Conservation (phyloP, 2,113 vertebrate species). For the Archocentrus centrarchus region DNA sequence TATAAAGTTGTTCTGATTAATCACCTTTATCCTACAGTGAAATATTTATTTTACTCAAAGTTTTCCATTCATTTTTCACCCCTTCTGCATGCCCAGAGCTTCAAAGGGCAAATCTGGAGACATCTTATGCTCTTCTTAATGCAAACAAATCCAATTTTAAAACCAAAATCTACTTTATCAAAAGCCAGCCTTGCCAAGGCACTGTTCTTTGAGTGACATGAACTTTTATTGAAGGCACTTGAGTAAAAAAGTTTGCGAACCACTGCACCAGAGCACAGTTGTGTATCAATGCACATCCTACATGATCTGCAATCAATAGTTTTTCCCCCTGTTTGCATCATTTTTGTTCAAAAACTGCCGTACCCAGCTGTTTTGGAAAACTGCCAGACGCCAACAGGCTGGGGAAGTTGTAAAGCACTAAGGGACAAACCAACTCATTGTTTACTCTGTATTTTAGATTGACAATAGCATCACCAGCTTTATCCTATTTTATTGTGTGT, state of each 20-base stretch:
- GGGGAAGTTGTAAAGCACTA: not conserved
- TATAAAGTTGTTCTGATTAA: not conserved
- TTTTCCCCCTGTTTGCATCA: not conserved
- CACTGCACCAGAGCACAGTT: not conserved
- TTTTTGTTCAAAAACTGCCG: not conserved
- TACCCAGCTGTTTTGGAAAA: constrained; percentile 1
- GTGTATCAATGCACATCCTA: not conserved
- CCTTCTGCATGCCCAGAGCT: not conserved
- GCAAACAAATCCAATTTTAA: not conserved
- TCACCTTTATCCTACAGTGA: not conserved
- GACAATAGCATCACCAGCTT: not conserved
- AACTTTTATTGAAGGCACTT: not conserved
- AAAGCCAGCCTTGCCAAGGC: not conserved
- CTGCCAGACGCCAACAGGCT: not conserved
- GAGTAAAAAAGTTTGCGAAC: not conserved
- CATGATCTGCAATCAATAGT: not conserved
- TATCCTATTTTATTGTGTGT: not conserved
- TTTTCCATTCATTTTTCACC: not conserved
- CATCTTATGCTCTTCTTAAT: not conserved
- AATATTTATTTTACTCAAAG: not conserved
- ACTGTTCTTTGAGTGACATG: not conserved
- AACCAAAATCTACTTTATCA: not conserved
- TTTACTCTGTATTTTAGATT: not conserved
- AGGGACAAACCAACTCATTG: not conserved
- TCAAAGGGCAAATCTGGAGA: not conserved